Base-by-base conservation (phyloP, 2,113 vertebrate species). In the Apeltes quadracus region DNA sequence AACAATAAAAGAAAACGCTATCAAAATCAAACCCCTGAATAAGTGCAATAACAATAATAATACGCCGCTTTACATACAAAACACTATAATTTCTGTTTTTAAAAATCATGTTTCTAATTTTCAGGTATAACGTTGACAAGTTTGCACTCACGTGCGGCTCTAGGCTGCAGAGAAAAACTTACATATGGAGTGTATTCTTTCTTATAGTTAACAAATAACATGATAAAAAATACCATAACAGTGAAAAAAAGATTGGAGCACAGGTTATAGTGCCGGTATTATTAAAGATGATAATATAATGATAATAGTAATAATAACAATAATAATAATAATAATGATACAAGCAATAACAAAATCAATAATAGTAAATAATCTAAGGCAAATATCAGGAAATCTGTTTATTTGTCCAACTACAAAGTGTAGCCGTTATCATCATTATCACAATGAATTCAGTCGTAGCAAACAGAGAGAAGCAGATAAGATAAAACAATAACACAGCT, bases 191-290 rank as follows among this genome's bases (percentile, higher is more conserved):
- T 51, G 32, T 62, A 72, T 44, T 63, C 7, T 32, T 78, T 27
- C 43, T 16, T 57, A 64, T 71, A 72, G 39, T 32, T 43, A 81
- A 55, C 36, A 70, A 39, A 50, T 66, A 23, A 50, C 38, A 51
- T 20, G 39, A 4, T 44, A 63, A 9, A 76, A 72, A 72, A 76
- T 61, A 63, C 61, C 51, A 11, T 46, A 43, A 51, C n/a, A 27
- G 11, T 23, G 34, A 8, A 7, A 63, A 57, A 55, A 16, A 7
- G 56, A 57, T 25, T 23, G 13, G 22, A 63, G 22, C 27, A 27
- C 18, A 4, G n/a, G 11, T 50, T 39, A 41, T 23, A 36, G 27
- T 46, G 27, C 38, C 57, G 53, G 55, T 59, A 65, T 46, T 25
- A 38, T 58, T 44, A 22, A 34, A 18, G 34, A 61, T 38, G 29